Evolutionary conservation across 2,888 invertebrate genomes (phyloP), one percentile per base, ranked within the genome.

Genomic region (Ornithoptera alexandrae): DNA sequence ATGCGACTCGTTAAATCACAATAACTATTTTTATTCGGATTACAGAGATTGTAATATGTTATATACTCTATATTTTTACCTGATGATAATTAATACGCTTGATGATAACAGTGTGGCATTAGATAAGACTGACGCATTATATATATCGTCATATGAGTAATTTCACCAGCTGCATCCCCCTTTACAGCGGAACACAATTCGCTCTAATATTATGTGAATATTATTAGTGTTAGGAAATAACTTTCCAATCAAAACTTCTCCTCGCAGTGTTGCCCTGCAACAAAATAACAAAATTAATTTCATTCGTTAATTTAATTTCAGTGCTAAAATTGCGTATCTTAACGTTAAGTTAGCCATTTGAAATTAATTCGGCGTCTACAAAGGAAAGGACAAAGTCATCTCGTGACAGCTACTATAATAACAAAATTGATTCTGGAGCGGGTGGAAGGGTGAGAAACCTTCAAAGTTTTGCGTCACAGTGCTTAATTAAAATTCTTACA

Each of bases 401-500:
- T 64, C 30, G 64, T 59, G 68, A 64, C 63, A 68, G 68, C 20
- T 68, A 59, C 61, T 62, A 64, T 69, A 64, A 67, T 62, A 73
- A 71, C 73, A 74, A 74, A 75, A 81, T 66, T 62, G 66, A 71
- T 69, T 69, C 62, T 39, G 66, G 58, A 58, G 71, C 69, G 72
- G 74, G 73, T 70, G 72, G n/a, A 39, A 62, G 70, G 73, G 72
- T 74, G 75, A 77, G 74, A 78, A 75, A 74, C 64, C 61, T 69
- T 77, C 77, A 79, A 84, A 81, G 81, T 84, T 82, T 81, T 80
- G 81, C 78, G 77, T 81, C 75, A 79, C 84, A 81, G 81, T 83
- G 80, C 84, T 85, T 86, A 88, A 89, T 88, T 87, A 83, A 80
- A 88, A 87, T 86, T 87, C 6, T n/a, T 20, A 57, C 57, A 10